Evolutionary conservation across 2,797 vertebrate genomes (phyloP), one percentile per base, ranked within the genome.

Genomic region (Mormyrops attenuatus): DNA sequence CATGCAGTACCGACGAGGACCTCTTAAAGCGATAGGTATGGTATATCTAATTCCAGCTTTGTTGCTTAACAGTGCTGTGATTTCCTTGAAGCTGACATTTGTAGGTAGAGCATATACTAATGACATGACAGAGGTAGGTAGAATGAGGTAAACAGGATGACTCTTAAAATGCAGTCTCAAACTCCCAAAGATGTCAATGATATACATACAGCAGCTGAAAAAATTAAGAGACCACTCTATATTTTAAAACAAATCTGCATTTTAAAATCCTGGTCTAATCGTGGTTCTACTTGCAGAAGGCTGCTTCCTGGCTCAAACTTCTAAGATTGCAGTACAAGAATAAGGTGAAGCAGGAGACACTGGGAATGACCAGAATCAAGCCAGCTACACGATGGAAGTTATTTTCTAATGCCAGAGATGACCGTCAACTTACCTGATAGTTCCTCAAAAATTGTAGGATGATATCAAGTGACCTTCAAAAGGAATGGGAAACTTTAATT

Each of bases 1-100:
- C 30, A 90, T 55, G 66, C 66, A 88, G 87, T 88, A 49, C 7
- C 17, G 17, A 73, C 63, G 89, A n/a, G 0, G 85, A 66, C 80
- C 44, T 41, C 88, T 89, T 89, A 89, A 89, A 89, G 82, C 17
- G 57, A 85, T 66, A 86, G 69, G 85, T 82, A 82, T 85, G 49
- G 49, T 69, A 50, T 66, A 50, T 66, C 22, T 66, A 63, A 87
- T 49, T 41, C 38, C 55, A 60, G 50, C 34, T 9, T 55, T 22
- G 38, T 87, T 30, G 55, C 47, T 30, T 52, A 87, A 87, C 11
- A 41, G 55, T 11, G 20, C 9, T 22, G 17, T 15, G n/a, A 63
- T 69, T 55, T 7, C 13, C 49, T 30, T 30, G 22, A 87, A 22
- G 47, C 44, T 26, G 9, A 85, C 38, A 41, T 38, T 20, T 57